phyloP scores from a whole-genome alignment of 2,888 invertebrate species.

The Leptarthrus brevirostris region DNA sequence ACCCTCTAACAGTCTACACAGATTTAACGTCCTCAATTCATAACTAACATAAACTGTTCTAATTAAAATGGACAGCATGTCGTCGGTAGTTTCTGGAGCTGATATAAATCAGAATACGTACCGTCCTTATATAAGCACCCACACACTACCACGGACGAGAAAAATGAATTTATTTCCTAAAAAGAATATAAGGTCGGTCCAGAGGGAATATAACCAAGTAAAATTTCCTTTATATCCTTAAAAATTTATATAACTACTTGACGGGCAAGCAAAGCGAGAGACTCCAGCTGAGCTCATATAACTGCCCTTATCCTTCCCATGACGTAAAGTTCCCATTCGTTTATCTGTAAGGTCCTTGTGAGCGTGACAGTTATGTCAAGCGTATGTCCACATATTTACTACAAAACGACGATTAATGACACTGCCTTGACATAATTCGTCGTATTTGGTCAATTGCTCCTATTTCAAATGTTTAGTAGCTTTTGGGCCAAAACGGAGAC shows the following conservation, averaged over 20 bases:
- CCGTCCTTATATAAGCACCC: too few species aligned
- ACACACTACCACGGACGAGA: too few species aligned
- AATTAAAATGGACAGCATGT: too few species aligned
- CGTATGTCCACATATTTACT: constrained; percentile 48
- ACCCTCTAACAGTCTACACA: too few species aligned
- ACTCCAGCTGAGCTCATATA: background rate
- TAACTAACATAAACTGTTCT: too few species aligned
- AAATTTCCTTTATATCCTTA: constrained; percentile 24
- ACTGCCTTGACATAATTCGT: constrained; percentile 45
- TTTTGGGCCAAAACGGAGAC: background rate
- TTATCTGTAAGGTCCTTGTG: constrained; percentile 11
- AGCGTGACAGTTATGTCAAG: constrained; percentile 47
- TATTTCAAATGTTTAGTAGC: constrained; percentile 41
- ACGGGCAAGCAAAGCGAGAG: background rate
- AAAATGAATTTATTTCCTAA: too few species aligned
- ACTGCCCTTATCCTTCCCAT: background rate
- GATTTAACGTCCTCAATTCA: too few species aligned
- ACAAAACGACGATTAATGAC: constrained; percentile 47
- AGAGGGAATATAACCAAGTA: background rate
- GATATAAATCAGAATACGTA: too few species aligned
- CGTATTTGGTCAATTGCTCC: constrained; percentile 45
- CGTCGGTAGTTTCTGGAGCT: too few species aligned
- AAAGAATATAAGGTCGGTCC: too few species aligned
- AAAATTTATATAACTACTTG: constrained; percentile 32
- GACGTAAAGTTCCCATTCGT: constrained; percentile 14